phyloP scores from a whole-genome alignment of 2,888 invertebrate species.

The Ochropleura leucogaster region DNA sequence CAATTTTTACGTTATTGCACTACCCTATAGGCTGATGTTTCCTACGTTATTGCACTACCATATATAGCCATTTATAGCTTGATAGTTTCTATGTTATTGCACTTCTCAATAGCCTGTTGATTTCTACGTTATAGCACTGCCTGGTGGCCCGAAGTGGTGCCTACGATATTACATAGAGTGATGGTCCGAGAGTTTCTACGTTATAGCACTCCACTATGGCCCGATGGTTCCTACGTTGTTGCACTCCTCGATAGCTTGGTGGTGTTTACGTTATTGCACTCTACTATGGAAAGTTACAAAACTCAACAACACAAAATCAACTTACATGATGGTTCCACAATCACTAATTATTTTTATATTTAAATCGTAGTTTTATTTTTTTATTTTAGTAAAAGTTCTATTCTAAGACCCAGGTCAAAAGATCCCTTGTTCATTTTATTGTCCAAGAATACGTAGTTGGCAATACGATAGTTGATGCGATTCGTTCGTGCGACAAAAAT shows the following conservation, averaged over 20 bases:
- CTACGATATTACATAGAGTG: background rate
- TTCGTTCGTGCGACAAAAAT: background rate
- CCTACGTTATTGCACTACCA: background rate
- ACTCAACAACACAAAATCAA: too few relatives aligned
- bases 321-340: too few relatives aligned
- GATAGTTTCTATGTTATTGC: background rate
- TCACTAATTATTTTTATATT: too few relatives aligned
- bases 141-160: background rate
- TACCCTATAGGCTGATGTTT: background rate
- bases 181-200: background rate
- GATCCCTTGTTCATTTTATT: background rate
- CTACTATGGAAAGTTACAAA: background rate
- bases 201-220: background rate
- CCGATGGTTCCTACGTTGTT: background rate
- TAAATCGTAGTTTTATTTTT: too few relatives aligned
- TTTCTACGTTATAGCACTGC: background rate
- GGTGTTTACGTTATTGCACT: background rate
- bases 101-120: too few relatives aligned
- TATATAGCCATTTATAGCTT: too few relatives aligned
- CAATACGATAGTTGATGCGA: background rate
- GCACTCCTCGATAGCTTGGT: too few relatives aligned
- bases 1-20: too few relatives aligned
- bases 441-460: background rate
- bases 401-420: background rate
- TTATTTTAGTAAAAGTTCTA: background rate